Evolutionary conservation across 2,888 invertebrate genomes (phyloP).

Genomic region (Hypolimnas misippus): DNA sequence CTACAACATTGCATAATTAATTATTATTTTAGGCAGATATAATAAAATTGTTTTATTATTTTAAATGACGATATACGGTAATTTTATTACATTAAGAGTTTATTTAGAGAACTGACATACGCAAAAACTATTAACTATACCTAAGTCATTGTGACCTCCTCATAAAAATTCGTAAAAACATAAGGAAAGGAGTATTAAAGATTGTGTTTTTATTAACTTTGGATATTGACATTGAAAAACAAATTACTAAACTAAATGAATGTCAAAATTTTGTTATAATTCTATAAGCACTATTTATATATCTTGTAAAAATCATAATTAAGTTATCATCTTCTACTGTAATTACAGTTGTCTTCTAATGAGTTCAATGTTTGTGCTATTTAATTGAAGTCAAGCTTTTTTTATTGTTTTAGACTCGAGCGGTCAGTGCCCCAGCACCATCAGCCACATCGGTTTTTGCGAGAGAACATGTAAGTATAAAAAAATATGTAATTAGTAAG

Average conservation of each 20-base stretch:
- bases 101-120: neutral
- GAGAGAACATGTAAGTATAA: slow-evolving; percentile 67
- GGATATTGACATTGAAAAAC: slow-evolving; percentile 11
- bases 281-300: neutral
- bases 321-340: neutral
- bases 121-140: neutral
- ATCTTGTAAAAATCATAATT: neutral
- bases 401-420: slow-evolving; percentile 74
- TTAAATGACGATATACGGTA: neutral
- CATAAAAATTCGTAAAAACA: neutral
- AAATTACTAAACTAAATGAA: neutral
- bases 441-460: slow-evolving; percentile 65
- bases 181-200: too few relatives aligned
- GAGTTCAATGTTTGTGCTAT: neutral
- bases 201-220: neutral
- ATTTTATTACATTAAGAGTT: neutral
- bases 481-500: slow-evolving; percentile 15
- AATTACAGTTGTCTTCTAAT: neutral
- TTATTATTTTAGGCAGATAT: too few relatives aligned
- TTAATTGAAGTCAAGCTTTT: slow-evolving; percentile 33
- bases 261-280: neutral
- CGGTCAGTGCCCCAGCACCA: slow-evolving; percentile 79
- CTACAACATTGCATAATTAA: too few relatives aligned
- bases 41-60: neutral
- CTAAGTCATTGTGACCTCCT: neutral